These are phyloP conservation scores for Ginglymostoma cirratum DNA, from an alignment of 2,113 vertebrate species.

Conservation along the genomic window DNA sequence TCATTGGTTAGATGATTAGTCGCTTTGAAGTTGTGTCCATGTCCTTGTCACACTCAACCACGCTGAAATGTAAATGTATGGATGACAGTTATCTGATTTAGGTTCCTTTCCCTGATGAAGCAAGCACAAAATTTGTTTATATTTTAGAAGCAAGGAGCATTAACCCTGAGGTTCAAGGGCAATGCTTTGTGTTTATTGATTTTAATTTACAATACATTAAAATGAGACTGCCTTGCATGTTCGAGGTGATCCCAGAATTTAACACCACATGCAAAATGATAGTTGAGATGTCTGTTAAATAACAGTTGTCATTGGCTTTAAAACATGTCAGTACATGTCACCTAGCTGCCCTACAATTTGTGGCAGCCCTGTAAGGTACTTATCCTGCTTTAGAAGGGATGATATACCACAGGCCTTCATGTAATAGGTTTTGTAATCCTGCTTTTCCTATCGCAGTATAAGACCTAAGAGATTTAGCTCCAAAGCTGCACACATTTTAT, in stretches of 20 bases:
- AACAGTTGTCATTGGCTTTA: neutral
- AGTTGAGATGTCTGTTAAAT: too few relatives aligned
- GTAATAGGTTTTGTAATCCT: neutral
- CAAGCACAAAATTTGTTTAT: constrained; percentile 25
- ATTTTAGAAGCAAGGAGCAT: neutral
- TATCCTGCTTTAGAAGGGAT: neutral
- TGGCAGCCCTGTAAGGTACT: neutral
- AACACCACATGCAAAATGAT: neutral
- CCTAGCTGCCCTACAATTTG: neutral
- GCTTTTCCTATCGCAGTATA: neutral
- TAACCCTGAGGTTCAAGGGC: constrained; percentile 1
- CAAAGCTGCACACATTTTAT: neutral
- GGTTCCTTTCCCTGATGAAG: constrained; percentile 31
- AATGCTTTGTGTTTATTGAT: neutral
- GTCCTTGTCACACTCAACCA: constrained; percentile 34
- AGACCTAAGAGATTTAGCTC: neutral
- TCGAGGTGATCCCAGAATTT: neutral
- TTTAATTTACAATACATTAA: constrained; percentile 29
- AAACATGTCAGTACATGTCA: neutral
- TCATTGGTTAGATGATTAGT: constrained; percentile 29
- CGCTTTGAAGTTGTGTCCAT: constrained; percentile 31
- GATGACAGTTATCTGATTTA: constrained; percentile 35
- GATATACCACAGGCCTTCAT: neutral
- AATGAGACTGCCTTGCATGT: neutral
- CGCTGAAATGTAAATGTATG: constrained; percentile 14